Base-by-base conservation (phyloP, 2,888 invertebrate species). In the Agrenia bidenticulata region DNA sequence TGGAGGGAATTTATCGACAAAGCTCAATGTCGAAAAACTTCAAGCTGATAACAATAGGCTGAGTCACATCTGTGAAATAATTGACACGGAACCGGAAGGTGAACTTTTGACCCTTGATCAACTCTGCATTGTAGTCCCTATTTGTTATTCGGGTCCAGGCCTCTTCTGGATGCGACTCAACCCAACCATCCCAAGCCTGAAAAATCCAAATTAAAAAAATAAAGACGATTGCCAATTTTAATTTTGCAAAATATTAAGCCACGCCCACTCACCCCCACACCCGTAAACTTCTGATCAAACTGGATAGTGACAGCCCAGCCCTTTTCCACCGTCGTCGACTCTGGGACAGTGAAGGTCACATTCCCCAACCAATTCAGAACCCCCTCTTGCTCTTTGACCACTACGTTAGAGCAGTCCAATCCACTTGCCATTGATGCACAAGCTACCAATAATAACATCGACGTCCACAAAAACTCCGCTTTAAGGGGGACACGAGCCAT, bases 311-410 rank as follows among this genome's bases (percentile, higher is more conserved):
- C 27, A 1, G 26, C 23, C 72, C 72, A 72, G 15, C 72, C 67
- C 2, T 17, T 24, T 2, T 17, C 24, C 4, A 26, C 60, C 2
- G 72, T 64, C 7, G 55, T 27, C 23, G 54, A 17, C 32, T 32
- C 32, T 1, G 72, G 72, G n/a, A 64, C 64, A 1, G 32, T 59
- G 49, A 66, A 68, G 2, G 55, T 63, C 1, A 70, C 61, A 49
- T 67, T 63, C 23, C 64, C 72, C 1, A 66, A 51, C 56, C 61
- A 72, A 49, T 61, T 68, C 21, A 69, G 27, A 1, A 68, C 62
- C 15, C 72, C 72, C 42, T 64, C 54, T 5, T 13, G 2, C n/a
- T 66, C 66, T 27, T 72, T 64, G 1, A 1, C 2, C 13, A 69
- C 49, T 1, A 72, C 19, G 32, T 15, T 13, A 1, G 64, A 50